Evolutionary conservation across 1,140 invertebrate genomes (phyloP), one percentile per base, ranked within the genome.

Genomic region (Drosophila parabipectinata): DNA sequence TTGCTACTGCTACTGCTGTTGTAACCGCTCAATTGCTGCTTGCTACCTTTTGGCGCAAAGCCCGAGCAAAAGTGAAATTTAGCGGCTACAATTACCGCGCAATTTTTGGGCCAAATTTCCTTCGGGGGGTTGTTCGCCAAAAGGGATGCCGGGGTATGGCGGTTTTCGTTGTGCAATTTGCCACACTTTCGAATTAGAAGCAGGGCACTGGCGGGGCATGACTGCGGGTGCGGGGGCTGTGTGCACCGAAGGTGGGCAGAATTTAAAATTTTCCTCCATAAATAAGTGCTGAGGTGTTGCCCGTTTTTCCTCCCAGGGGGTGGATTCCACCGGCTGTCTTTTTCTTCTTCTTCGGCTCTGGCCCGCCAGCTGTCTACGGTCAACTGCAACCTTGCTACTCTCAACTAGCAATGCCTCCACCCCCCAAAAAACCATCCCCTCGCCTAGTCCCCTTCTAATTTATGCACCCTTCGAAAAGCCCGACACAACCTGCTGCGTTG

Each of bases 1-100:
- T 61, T 79, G 63, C 32, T 68, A 15, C 34, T 56, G 63, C 15
- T 45, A 8, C 15, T 41, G 66, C 32, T 68, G 24, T 57, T 57
- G 63, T 71, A 71, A 87, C 82, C 76, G 82, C 82, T 87, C 83
- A 87, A 87, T 87, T 85, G 76, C 63, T 82, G 58, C 34, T 45
- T 37, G 14, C 53, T 28, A 62, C 66, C 76, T 84, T 58, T 79
- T 80, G 81, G 72, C 61, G 72, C 48, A 61, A 55, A 48, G 45
- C 47, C 56, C 59, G 48, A 82, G 80, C 79, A 87, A 87, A 87
- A 87, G 82, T 87, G 83, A 87, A 87, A 87, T 87, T 87, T 88
- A 88, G 83, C 79, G 79, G 83, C 84, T 87, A 81, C 82, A 87
- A 87, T 87, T 87, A 87, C 81, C 81, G 81, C 76, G 82, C 81